Base-by-base conservation (phyloP, 2,888 invertebrate genomes). In the Ischnus inquisitorius region DNA sequence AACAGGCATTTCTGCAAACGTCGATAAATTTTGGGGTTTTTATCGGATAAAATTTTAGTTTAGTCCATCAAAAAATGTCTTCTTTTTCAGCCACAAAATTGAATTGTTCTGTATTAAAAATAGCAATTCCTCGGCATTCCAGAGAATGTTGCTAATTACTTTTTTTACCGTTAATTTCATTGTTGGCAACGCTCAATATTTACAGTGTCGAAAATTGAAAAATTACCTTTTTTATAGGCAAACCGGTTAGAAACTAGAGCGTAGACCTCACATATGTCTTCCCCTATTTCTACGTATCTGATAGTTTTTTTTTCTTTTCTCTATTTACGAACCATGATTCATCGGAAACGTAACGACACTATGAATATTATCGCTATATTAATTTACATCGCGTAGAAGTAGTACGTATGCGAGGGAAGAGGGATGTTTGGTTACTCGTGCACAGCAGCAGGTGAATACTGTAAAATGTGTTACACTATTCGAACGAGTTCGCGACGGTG, bases 361-460 rank as follows among this genome's bases (percentile, higher is more conserved):
- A n/a, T 51, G 16, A n/a, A 34, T 12, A 46, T 43, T 57, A 25
- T 57, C 25, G 25, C 25, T 57, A 43, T 65, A 65, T 65, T 10
- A 22, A 14, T 25, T 10, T 46, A 4, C 14, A 25, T 41, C 14
- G n/a, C 43, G 28, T 67, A 34, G 8, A 34, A 34, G 43, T 39
- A 12, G 57, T 19, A 54, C 54, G 1, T 12, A 19, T 54, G 22
- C 4, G 34, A 2, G 0, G 4, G 10, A 51, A 41, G 48, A 28
- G 4, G 22, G 34, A 43, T 5, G 60, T 57, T 48, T 80, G 60
- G 43, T 43, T 64, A 64, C 22, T 68, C 39, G 43, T 46, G 67
- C 51, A 39, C 16, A 46, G 46, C 46, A 41, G 46, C 83, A 83
- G 80, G 80, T 83, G 80, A 34, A 79, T 41, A 51, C 22, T 51